Evolutionary conservation across 2,113 vertebrate species (phyloP), one percentile per base, ranked within the genome.

Genomic region (Strix uralensis): DNA sequence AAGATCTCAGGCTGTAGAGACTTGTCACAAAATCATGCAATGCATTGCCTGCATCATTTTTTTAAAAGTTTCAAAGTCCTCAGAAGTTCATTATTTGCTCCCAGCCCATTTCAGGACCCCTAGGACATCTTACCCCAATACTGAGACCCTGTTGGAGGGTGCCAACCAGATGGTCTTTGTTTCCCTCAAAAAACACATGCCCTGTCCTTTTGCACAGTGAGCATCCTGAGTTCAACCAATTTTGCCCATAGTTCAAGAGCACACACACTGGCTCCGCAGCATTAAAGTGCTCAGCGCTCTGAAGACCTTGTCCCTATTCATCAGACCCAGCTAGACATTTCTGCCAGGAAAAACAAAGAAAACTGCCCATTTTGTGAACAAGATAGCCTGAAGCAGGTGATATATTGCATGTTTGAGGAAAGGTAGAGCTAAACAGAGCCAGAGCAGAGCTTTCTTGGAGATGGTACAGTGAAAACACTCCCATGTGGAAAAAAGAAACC

Each of bases 251-350:
- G 30, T 40, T 85, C 57, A 30, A 59, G 29, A 81, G 27, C 5
- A 0, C 44, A 9, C 0, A 0, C 13, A 5, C 11, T 34, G 75
- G 20, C 13, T 69, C 38, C 40, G 21, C 75, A 85, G 42, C 42
- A 38, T 0, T 38, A 7, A 54, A 84, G 22, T 8, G 44, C 30
- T 80, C 44, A 21, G 1, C 2, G 1, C 2, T 2, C 2, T 52
- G 36, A 63, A 91, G 52, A 38, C 25, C 8, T 81, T 2, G 1
- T 62, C 36, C 40, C 16, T 65, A 7, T 22, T 80, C 34, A 9
- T 79, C 40, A 34, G 25, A 63, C 42, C 34, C 25, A 42, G 34
- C 59, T 6, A 74, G 77, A 30, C 25, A 38, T 57, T 86, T 71
- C 52, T 51, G 9, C 23, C 55, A 93, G 59, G 54, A 86, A 86